phyloP scores from a whole-genome alignment of 30 jellyfish, hydroid and myxozoan genomes.

The Euphysa ruthae region DNA sequence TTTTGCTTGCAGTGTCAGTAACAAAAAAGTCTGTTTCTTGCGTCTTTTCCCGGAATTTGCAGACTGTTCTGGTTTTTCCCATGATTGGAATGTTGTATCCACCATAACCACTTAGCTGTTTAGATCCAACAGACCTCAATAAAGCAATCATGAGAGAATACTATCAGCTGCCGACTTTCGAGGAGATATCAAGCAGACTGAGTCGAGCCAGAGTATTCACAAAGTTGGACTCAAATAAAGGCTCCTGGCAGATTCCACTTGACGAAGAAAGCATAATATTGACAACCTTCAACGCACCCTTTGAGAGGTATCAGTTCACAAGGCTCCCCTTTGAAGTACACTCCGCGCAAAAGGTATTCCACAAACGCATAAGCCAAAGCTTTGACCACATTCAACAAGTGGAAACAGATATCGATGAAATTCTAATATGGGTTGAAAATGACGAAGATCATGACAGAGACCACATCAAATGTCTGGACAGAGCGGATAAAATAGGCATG shows the following conservation, averaged over 20 bases:
- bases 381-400: constrained; percentile 24
- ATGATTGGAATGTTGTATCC: too few species aligned
- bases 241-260: constrained; percentile 39
- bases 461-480: background rate
- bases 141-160: constrained; percentile 41
- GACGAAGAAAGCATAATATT: constrained; percentile 37
- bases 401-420: constrained; percentile 39
- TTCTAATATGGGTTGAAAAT: constrained; percentile 35
- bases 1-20: too few species aligned
- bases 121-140: constrained; percentile 67
- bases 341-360: constrained; percentile 48
- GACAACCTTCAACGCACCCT: constrained; percentile 53
- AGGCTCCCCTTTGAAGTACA: constrained; percentile 45
- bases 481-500: constrained; percentile 12
- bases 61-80: too few species aligned
- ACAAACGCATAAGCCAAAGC: constrained; percentile 18
- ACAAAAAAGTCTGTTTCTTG: too few species aligned
- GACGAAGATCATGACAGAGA: constrained; percentile 10
- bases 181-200: background rate
- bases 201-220: constrained; percentile 12
- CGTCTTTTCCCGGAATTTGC: too few species aligned
- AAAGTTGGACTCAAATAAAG: constrained; percentile 33
- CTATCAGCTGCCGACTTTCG: constrained; percentile 45
- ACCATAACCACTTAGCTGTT: too few species aligned
- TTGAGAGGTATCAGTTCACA: constrained; percentile 49